Percentiles rank a stretch among this genome's conserved stretches.
phyloP scores from a whole-genome alignment of 2,888 invertebrate genomes.

The Microdon myrmicae region DNA sequence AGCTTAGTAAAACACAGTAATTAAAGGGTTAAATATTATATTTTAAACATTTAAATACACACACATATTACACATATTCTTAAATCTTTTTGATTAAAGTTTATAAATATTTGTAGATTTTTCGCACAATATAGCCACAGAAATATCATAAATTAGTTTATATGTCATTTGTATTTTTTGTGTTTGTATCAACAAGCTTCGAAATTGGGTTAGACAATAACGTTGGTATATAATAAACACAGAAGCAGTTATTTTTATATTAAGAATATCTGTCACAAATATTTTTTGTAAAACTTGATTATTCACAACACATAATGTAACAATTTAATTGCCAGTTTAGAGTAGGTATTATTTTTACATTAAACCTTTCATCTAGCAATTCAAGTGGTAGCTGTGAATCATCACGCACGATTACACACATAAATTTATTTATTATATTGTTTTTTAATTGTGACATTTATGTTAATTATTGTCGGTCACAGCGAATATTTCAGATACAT shows the following conservation, averaged over 20 bases:
- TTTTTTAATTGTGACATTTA: slow-evolving; percentile 48
- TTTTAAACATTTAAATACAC: slow-evolving; percentile 51
- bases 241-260: slow-evolving; percentile 20
- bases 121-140: slow-evolving; percentile 41
- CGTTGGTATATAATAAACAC: slow-evolving; percentile 28
- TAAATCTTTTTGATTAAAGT: slow-evolving; percentile 26
- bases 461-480: slow-evolving; percentile 67
- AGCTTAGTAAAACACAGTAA: slow-evolving; percentile 29
- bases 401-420: too few species aligned
- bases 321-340: slow-evolving; percentile 18
- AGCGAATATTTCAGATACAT: slow-evolving; percentile 61
- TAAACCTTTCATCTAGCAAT: neutral
- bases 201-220: slow-evolving; percentile 35
- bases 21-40: slow-evolving; percentile 49
- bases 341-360: slow-evolving; percentile 3
- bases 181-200: slow-evolving; percentile 33
- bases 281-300: slow-evolving; percentile 39
- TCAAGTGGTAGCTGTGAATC: too few species aligned
- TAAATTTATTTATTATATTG: slow-evolving; percentile 25
- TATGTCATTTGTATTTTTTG: slow-evolving; percentile 4
- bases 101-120: slow-evolving; percentile 25
- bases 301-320: slow-evolving; percentile 47
- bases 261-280: slow-evolving; percentile 48
- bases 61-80: slow-evolving; percentile 51
- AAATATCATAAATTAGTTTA: too few species aligned